Evolutionary conservation across 35 echinoderm and acorn worm species (phyloP).

Genomic region (Heliocidaris tuberculata): DNA sequence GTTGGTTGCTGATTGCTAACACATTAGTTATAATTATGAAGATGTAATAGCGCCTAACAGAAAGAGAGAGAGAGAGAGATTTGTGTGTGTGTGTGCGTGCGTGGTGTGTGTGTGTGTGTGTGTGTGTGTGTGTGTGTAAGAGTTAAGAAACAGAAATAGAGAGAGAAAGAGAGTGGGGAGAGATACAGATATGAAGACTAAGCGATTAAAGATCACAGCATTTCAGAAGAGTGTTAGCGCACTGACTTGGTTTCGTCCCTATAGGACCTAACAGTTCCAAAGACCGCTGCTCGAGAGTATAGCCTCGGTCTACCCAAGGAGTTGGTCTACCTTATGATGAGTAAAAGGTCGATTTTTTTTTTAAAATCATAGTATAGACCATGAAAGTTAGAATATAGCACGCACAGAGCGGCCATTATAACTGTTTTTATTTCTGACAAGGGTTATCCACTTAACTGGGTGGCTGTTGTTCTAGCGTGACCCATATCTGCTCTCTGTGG

Average conservation of each 20-base stretch:
- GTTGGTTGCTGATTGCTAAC: no score
- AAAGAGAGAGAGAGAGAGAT: no score
- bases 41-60: no score
- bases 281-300: neutral
- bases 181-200: neutral
- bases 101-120: no score
- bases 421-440: constrained; percentile 31
- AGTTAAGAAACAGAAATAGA: neutral
- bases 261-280: neutral
- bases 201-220: neutral
- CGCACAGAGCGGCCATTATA: constrained; percentile 11
- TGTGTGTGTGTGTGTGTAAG: neutral
- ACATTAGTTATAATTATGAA: no score
- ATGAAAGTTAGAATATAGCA: neutral
- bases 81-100: no score
- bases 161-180: neutral
- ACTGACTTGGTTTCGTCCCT: no score
- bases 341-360: neutral
- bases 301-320: neutral
- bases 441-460: constrained; percentile 37
- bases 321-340: neutral
- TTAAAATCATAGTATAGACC: neutral
- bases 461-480: constrained; percentile 49
- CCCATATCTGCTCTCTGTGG: neutral
- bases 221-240: neutral